Conservation (phyloP, 2,113 vertebrate genomes). For the Pelvicachromis taeniatus region DNA sequence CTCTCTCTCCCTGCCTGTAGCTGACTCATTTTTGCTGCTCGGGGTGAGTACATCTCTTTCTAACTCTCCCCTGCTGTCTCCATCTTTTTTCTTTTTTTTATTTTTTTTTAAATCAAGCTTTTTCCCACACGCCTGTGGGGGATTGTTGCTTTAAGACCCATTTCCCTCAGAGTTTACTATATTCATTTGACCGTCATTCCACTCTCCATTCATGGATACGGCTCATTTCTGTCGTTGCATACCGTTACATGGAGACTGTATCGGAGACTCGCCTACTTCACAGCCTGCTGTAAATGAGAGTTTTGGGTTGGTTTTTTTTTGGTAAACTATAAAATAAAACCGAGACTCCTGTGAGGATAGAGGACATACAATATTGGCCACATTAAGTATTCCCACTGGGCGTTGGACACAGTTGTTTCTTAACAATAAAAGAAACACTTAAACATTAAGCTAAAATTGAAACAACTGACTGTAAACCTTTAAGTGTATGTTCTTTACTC, state of each 20-base stretch:
- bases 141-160: neutral
- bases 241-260: slow-evolving; percentile 10
- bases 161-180: neutral
- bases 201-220: slow-evolving; percentile 10
- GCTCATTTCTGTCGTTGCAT: neutral
- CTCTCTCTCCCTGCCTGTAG: neutral
- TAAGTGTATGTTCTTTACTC: neutral
- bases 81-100: neutral
- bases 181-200: neutral
- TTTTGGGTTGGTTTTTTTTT: neutral
- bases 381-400: neutral
- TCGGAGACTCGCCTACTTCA: neutral
- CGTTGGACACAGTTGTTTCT: neutral
- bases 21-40: slow-evolving; percentile 37
- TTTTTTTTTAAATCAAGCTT: neutral
- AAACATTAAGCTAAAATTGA: neutral
- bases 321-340: neutral
- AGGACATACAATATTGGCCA: neutral
- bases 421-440: neutral
- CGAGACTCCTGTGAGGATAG: neutral
- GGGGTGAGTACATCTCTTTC: slow-evolving; percentile 43
- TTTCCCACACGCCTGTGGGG: neutral
- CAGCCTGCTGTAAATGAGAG: neutral
- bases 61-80: neutral
- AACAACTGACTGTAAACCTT: neutral